Evolutionary conservation across 2,113 vertebrate species (phyloP).

Genomic region (Pachycephala philippinensis): DNA sequence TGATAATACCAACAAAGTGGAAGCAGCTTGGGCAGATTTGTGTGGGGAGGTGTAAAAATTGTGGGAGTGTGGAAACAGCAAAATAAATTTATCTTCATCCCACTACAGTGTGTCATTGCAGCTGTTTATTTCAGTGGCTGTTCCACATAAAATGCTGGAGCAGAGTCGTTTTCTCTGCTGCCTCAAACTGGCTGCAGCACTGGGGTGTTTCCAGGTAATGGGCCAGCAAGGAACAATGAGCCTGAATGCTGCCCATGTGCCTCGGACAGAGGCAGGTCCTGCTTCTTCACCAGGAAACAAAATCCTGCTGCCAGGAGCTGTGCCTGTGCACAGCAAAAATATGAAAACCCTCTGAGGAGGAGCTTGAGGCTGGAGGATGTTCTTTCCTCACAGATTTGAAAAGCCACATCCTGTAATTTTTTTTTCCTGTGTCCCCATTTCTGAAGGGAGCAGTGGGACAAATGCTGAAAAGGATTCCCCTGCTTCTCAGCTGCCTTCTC

Average conservation of each 20-base stretch:
- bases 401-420: neutral
- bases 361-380: neutral
- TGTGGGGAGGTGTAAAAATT: constrained; percentile 59
- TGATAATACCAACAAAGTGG: constrained; percentile 48
- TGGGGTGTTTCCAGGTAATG: neutral
- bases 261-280: neutral
- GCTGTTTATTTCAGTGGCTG: constrained; percentile 53
- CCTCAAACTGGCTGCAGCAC: neutral
- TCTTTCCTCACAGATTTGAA: neutral
- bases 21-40: constrained; percentile 61
- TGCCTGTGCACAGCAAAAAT: neutral
- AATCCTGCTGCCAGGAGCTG: neutral
- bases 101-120: constrained; percentile 59
- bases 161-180: neutral
- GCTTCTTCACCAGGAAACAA: neutral
- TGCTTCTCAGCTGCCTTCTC: neutral
- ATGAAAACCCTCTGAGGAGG: neutral
- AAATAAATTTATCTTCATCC: constrained; percentile 67
- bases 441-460: neutral
- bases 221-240: neutral
- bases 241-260: neutral
- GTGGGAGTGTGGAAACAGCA: constrained; percentile 63
- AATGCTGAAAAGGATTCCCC: neutral
- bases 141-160: constrained; percentile 15
- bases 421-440: neutral